A percentile compares a stretch with the other conserved stretches of the same genome.
phyloP scores from a whole-genome alignment of 2,113 vertebrate species.

The Python bivittatus region DNA sequence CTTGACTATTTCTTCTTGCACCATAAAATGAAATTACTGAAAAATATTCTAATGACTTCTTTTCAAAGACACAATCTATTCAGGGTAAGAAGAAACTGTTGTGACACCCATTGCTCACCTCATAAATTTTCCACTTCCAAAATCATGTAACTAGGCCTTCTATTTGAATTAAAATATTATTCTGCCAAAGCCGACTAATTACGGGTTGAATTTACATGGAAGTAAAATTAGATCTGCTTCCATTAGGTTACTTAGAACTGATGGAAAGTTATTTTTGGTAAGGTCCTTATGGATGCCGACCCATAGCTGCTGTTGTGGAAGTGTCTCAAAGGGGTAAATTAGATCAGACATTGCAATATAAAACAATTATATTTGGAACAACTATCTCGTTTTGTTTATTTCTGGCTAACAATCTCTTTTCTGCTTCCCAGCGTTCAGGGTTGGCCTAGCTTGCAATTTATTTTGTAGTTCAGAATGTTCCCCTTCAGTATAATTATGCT shows the following conservation, averaged over 20 bases:
- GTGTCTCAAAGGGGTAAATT: background rate
- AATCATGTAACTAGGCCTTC: background rate
- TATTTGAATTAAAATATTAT: background rate
- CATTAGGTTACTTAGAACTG: background rate
- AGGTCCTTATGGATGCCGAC: background rate
- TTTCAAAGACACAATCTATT: background rate
- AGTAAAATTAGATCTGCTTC: background rate
- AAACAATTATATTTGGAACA: background rate
- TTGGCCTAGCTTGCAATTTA: conserved; percentile 11
- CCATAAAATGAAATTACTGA: background rate
- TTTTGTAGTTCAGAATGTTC: conserved; percentile 27
- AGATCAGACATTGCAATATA: background rate
- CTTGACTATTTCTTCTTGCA: background rate
- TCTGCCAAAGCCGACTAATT: background rate
- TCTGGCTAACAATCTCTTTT: conserved; percentile 23
- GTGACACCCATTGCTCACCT: background rate
- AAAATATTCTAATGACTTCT: background rate
- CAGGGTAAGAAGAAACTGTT: background rate
- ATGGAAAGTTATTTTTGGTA: background rate
- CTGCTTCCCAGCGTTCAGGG: background rate
- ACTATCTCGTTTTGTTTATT: background rate
- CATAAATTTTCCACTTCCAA: background rate
- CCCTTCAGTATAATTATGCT: conserved; percentile 42
- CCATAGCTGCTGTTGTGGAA: background rate
- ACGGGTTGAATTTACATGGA: background rate